These are phyloP conservation scores for Plebejus melissa DNA, from an alignment of 2,888 invertebrate genomes.

Conservation along the genomic window DNA sequence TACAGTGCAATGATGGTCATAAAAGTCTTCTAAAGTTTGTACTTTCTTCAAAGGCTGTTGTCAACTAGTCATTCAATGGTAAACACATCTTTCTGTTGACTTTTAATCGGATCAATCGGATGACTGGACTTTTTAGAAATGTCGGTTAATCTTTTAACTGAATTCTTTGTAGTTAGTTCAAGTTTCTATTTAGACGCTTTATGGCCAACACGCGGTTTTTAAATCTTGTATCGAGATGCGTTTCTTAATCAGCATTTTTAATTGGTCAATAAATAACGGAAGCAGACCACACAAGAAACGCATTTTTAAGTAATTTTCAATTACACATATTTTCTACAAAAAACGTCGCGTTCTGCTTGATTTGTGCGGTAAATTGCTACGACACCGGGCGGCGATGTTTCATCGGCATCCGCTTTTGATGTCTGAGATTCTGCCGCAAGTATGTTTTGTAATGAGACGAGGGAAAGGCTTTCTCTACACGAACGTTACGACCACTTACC, in stretches of 20 bases:
- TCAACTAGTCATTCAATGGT: background rate
- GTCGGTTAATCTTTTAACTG: background rate
- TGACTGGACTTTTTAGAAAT: background rate
- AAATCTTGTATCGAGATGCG: background rate
- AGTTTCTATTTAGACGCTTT: background rate
- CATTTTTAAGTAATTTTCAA: background rate
- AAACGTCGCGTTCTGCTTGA: background rate
- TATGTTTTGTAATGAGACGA: conserved; percentile 14
- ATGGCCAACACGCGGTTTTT: background rate
- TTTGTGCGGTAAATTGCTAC: background rate
- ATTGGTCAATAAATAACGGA: background rate
- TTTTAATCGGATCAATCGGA: background rate
- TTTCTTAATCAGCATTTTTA: background rate
- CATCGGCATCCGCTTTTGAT: conserved; percentile 4
- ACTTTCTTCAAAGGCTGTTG: background rate
- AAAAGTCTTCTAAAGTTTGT: background rate
- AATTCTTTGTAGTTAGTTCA: background rate
- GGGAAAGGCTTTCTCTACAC: conserved; percentile 14
- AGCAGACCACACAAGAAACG: background rate
- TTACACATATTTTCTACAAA: background rate
- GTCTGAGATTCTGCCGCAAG: background rate
- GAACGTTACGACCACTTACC: conserved; percentile 74
- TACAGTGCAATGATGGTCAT: background rate
- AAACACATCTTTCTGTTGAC: background rate
- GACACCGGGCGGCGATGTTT: background rate